Percentiles rank a stretch among this genome's conserved stretches.
Conservation (phyloP, 2,888 invertebrate genomes). For the Lutraria lutraria region DNA sequence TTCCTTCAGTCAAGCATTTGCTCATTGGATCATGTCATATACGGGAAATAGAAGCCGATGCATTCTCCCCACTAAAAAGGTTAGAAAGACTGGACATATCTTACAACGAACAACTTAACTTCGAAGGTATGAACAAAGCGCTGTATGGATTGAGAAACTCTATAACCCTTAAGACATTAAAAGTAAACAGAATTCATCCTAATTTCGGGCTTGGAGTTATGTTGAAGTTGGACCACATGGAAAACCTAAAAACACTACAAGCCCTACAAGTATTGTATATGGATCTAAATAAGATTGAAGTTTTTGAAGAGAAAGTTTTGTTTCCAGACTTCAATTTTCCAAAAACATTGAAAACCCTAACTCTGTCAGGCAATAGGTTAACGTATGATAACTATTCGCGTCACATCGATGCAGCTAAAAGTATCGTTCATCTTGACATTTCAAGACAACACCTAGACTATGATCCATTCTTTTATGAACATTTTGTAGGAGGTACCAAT, state of each 20-base stretch:
- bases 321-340: constrained; percentile 13
- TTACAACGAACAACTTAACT: constrained; percentile 54
- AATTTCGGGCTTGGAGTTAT: constrained; percentile 36
- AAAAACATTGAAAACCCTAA: constrained; percentile 19
- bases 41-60: constrained; percentile 9
- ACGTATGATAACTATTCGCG: constrained; percentile 39
- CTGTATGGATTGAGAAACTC: constrained; percentile 52
- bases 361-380: constrained; percentile 60
- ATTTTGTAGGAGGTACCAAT: constrained; percentile 1
- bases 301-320: constrained; percentile 50
- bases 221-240: constrained; percentile 29
- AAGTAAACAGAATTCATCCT: constrained; percentile 53
- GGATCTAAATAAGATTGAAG: constrained; percentile 67
- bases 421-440: constrained; percentile 47
- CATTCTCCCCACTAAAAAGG: constrained; percentile 47
- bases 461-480: constrained; percentile 53
- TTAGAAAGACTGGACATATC: constrained; percentile 52
- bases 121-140: constrained; percentile 58
- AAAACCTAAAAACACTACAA: constrained; percentile 48
- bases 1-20: constrained; percentile 26
- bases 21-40: constrained; percentile 53
- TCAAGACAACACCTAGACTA: constrained; percentile 59
- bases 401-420: constrained; percentile 5
- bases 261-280: constrained; percentile 46
- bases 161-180: constrained; percentile 27